phyloP scores from a whole-genome alignment of 2,888 invertebrate species.

The Nemotelus pantherinus region DNA sequence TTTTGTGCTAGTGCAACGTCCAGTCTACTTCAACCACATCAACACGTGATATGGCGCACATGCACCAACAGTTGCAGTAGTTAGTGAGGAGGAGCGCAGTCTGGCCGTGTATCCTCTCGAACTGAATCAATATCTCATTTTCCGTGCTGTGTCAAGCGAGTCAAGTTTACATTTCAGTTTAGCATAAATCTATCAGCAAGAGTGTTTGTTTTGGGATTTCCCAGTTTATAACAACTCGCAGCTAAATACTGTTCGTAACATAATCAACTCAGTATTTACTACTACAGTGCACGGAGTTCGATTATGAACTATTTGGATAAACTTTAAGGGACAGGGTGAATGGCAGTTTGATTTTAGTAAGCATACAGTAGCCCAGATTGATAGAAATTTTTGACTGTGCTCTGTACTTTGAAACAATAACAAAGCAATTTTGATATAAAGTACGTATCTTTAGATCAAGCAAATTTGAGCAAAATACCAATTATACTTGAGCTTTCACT shows the following conservation, averaged over 20 bases:
- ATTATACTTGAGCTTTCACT: too few relatives aligned
- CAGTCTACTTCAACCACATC: not conserved
- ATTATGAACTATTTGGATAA: not conserved
- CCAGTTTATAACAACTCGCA: slow-evolving; percentile 40
- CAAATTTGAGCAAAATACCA: too few relatives aligned
- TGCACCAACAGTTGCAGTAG: slow-evolving; percentile 14
- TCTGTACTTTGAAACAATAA: too few relatives aligned
- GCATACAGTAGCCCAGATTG: too few relatives aligned
- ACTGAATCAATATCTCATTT: slow-evolving; percentile 36
- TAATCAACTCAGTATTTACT: slow-evolving; percentile 31
- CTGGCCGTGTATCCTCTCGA: slow-evolving; percentile 25
- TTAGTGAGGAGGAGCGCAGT: slow-evolving; percentile 35
- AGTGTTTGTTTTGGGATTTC: slow-evolving; percentile 44
- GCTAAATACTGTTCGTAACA: not conserved
- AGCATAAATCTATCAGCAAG: slow-evolving; percentile 41
- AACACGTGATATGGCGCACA: slow-evolving; percentile 19
- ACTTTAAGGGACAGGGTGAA: too few relatives aligned
- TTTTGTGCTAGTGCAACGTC: not conserved
- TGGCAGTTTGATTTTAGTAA: too few relatives aligned
- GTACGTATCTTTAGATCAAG: too few relatives aligned
- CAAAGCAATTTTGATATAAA: too few relatives aligned
- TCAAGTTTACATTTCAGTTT: slow-evolving; percentile 35
- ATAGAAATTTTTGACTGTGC: too few relatives aligned
- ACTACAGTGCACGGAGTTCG: not conserved
- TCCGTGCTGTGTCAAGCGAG: slow-evolving; percentile 28